These are phyloP conservation scores for Cantharis flavilabris DNA, from an alignment of 2,888 invertebrate species.

Conservation along the genomic window DNA sequence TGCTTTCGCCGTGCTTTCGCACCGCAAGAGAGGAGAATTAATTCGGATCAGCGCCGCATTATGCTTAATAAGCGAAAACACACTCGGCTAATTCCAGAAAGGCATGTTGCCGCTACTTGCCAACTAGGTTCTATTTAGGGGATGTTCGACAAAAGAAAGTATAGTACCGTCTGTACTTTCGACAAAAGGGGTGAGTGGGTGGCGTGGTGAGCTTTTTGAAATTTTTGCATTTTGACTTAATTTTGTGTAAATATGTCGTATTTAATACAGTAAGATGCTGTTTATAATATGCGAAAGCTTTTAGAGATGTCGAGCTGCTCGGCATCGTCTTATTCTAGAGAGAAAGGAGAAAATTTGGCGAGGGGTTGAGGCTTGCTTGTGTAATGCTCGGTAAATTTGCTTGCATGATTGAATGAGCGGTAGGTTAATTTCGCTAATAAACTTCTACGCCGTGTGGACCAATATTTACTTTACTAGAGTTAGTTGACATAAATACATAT, in stretches of 20 bases:
- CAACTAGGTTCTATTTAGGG: conserved; percentile 19
- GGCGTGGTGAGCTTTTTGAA: background rate
- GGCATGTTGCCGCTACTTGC: conserved; percentile 31
- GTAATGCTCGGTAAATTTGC: conserved; percentile 39
- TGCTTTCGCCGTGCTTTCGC: conserved; percentile 55
- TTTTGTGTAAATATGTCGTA: background rate
- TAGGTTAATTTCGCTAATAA: conserved; percentile 54
- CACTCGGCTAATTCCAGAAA: conserved; percentile 49
- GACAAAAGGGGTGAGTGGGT: background rate
- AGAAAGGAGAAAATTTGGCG: conserved; percentile 7
- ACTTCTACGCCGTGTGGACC: conserved; percentile 47
- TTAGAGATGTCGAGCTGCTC: background rate
- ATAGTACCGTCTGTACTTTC: background rate
- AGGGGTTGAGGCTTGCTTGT: conserved; percentile 21
- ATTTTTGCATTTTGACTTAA: background rate
- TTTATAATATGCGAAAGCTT: background rate
- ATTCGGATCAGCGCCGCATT: conserved; percentile 53
- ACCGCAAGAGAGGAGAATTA: conserved; percentile 54
- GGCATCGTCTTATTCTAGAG: background rate
- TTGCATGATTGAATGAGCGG: conserved; percentile 40
- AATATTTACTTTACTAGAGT: conserved; percentile 55
- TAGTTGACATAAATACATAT: conserved; percentile 53
- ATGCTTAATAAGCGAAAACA: conserved; percentile 55
- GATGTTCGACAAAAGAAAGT: background rate
- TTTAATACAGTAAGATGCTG: background rate